Evolutionary conservation across 2,888 invertebrate species (phyloP), one percentile per base, ranked within the genome.

Genomic region (Ypsolopha sequella): DNA sequence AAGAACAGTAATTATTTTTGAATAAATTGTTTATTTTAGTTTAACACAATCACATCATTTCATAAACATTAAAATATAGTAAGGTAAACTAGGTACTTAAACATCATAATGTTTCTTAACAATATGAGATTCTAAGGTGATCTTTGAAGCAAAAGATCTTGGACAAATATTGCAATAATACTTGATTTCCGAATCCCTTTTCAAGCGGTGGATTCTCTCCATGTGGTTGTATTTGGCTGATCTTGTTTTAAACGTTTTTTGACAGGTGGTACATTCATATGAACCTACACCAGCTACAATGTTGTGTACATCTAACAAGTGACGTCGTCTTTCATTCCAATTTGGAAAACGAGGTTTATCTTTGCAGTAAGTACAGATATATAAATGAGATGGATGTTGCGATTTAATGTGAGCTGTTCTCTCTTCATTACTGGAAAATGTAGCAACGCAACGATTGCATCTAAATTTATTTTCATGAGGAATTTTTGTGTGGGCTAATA

Each of bases 71-170:
- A n/a, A 60, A 51, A 51, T 71, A 72, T 6, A 68, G 54, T 7
- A 34, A 62, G 58, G 51, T 71, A 73, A 51, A 64, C 60, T 50
- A 64, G 70, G 6, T 67, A 66, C 58, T 68, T 68, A 11, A 61
- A 74, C 71, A 56, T 81, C 84, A 52, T 85, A 86, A 70, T 89
- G 89, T 55, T 88, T 89, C 56, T 84, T 82, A 6, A 85, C 79
- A 58, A 88, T 80, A 61, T 89, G 89, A 53, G 87, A 87, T 54
- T 88, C 88, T 33, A 89, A 61, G 33, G 88, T 86, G 46, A 88
- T 62, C 56, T 88, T 88, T 0, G 86, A 78, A 14, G 82, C 86
- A 56, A 89, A 89, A 0, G 81, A 78, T 50, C 84, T 76, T 0
- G 85, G 72, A 58, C 89, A 89, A 55, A 78, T 79, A 0, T 73